Base-by-base conservation (phyloP, 1,140 invertebrate species). In the Anoplolepis gracilipes region DNA sequence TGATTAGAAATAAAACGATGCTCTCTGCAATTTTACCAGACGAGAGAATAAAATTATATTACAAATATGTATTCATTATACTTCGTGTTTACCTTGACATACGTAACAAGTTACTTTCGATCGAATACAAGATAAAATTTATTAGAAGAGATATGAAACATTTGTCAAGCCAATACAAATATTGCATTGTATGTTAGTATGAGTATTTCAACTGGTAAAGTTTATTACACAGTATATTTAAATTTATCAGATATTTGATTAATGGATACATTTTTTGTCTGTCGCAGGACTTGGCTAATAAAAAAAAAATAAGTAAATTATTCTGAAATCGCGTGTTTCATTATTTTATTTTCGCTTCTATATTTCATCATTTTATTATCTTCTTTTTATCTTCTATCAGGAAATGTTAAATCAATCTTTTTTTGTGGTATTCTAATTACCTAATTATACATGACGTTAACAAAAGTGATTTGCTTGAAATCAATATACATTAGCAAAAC, bases 1-100 rank as follows among this genome's bases (percentile, higher is more conserved):
- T 22, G 10, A 25, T n/a, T 13, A n/a, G 33, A 57, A 30, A 33
- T 36, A 33, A 61, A 42, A 64, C 16, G 2, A 79, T 36, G n/a
- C n/a, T n/a, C n/a, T n/a, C n/a, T 70, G n/a, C 25, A 72, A 70
- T 30, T 57, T 81, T 13, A 42, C 7, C 5, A 30, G 65, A 57
- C 2, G 13, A 46, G 25, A 25, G 5, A 55, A 79, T 79, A 30
- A 39, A 39, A 70, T 3, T 13, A 22, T 19, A 33, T 22, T 55
- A 49, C 1, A 5, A 22, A 57, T 57, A n/a, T 42, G n/a, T 36
- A 16, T 13, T 8, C 25, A 13, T 53, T n/a, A 67, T 28, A 33
- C 6, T 13, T 16, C 8, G 13, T 1, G 10, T 7, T 39, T 4
- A 78, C 22, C 62, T 64, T 22, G 16, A 22, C 8, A 36, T 46